Evolutionary conservation across 2,113 vertebrate genomes (phyloP).

Genomic region (Ammodytes dubius): DNA sequence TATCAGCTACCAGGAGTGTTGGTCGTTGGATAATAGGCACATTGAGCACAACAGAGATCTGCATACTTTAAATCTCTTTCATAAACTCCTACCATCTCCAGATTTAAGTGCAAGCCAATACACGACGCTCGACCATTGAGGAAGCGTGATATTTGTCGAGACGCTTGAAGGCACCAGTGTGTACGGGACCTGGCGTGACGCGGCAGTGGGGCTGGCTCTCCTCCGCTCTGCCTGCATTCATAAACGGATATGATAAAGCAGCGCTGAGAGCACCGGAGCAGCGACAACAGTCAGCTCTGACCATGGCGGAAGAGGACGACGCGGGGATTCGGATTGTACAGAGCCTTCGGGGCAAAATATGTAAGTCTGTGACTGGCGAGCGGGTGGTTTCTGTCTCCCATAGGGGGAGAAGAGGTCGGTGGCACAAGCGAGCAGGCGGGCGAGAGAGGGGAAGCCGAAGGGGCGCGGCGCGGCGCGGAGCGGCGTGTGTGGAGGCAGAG

Average conservation of each 20-base stretch:
- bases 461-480: slow-evolving; percentile 76
- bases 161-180: slow-evolving; percentile 47
- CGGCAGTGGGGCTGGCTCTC: slow-evolving; percentile 78
- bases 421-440: slow-evolving; percentile 21
- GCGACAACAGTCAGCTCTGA: slow-evolving; percentile 76
- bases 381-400: slow-evolving; percentile 7
- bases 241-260: slow-evolving; percentile 85
- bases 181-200: slow-evolving; percentile 71
- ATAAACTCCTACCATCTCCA: slow-evolving; percentile 38
- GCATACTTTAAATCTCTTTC: slow-evolving; percentile 27
- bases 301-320: slow-evolving; percentile 89
- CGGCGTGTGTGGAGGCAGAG: slow-evolving; percentile 53
- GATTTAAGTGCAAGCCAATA: neutral
- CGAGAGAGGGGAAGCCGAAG: slow-evolving; percentile 68
- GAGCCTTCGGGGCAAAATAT: slow-evolving; percentile 91
- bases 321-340: slow-evolving; percentile 88
- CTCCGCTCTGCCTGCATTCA: slow-evolving; percentile 78
- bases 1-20: slow-evolving; percentile 21
- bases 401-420: slow-evolving; percentile 6
- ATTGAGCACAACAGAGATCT: neutral
- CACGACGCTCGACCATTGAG: slow-evolving; percentile 19
- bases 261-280: slow-evolving; percentile 81
- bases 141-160: slow-evolving; percentile 34
- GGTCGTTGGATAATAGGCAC: slow-evolving; percentile 41
- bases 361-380: slow-evolving; percentile 81